A percentile compares a stretch with the other conserved stretches of the same genome.
Evolutionary conservation across 2,797 vertebrate species (phyloP).

Genomic region (Gadopsis bispinosus): DNA sequence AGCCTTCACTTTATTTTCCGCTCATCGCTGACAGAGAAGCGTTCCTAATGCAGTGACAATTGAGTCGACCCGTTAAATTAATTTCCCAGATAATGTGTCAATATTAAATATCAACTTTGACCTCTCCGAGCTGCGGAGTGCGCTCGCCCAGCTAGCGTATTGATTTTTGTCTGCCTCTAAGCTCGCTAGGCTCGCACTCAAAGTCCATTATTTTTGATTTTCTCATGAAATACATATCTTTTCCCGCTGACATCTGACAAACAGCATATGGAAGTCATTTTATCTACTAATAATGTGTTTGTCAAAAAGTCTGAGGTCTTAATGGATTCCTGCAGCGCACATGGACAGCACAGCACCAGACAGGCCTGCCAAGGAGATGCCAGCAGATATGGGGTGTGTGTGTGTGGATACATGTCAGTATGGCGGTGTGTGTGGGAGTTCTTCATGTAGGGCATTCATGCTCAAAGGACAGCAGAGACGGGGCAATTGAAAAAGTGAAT

Average conservation of each 20-base stretch:
- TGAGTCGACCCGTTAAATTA: conserved; percentile 85
- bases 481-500: conserved; percentile 63
- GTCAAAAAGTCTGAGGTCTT: conserved; percentile 87
- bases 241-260: conserved; percentile 90
- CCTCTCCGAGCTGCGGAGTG: conserved; percentile 78
- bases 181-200: conserved; percentile 83
- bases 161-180: conserved; percentile 85
- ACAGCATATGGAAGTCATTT: conserved; percentile 91
- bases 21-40: conserved; percentile 61
- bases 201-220: conserved; percentile 92
- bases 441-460: conserved; percentile 45
- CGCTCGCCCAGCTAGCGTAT: conserved; percentile 79
- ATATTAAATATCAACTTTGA: conserved; percentile 88
- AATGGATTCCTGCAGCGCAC: conserved; percentile 86
- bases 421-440: conserved; percentile 35
- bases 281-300: conserved; percentile 91
- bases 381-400: conserved; percentile 55
- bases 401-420: conserved; percentile 12
- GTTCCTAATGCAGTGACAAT: conserved; percentile 80
- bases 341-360: conserved; percentile 72
- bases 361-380: conserved; percentile 83
- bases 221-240: conserved; percentile 90
- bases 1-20: conserved; percentile 53
- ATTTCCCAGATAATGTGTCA: conserved; percentile 89
- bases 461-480: conserved; percentile 52